A percentile compares a stretch with the other conserved stretches of the same genome.
These are phyloP conservation scores for Hippocampus comes DNA, from an alignment of 2,113 vertebrate species.

Conservation along the genomic window DNA sequence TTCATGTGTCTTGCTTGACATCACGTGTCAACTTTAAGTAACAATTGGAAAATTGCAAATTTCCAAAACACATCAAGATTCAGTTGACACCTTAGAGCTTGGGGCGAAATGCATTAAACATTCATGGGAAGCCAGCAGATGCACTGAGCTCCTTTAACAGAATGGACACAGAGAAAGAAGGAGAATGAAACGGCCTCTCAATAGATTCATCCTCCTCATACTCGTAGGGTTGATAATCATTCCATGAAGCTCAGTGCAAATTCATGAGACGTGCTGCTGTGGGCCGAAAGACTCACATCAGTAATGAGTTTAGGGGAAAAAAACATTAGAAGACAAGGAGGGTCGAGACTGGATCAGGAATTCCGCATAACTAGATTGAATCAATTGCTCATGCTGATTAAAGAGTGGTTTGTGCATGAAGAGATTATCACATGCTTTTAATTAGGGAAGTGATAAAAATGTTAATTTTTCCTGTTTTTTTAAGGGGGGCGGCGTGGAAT, in stretches of 20 bases:
- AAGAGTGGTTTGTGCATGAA: neutral
- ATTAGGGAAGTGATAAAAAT: neutral
- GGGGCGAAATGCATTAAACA: neutral
- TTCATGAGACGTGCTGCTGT: neutral
- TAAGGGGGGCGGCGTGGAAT: neutral
- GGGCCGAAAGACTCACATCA: neutral
- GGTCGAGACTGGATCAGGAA: neutral
- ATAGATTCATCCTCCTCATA: neutral
- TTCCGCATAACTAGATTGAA: neutral
- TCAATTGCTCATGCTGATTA: neutral
- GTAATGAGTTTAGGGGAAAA: neutral
- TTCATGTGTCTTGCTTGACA: too few relatives aligned
- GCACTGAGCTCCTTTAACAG: neutral
- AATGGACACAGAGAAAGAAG: neutral
- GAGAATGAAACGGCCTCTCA: neutral
- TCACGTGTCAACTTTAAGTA: too few relatives aligned
- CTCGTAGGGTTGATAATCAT: neutral
- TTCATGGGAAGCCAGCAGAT: neutral
- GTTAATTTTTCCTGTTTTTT: neutral
- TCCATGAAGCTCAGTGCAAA: neutral
- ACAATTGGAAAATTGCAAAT: too few relatives aligned
- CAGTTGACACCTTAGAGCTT: neutral
- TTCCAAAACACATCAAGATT: neutral
- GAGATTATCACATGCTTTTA: neutral
- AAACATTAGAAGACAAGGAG: neutral